A percentile compares a stretch with the other conserved stretches of the same genome.
Conservation (phyloP, 2,113 vertebrate genomes). For the Saccopteryx leptura region DNA sequence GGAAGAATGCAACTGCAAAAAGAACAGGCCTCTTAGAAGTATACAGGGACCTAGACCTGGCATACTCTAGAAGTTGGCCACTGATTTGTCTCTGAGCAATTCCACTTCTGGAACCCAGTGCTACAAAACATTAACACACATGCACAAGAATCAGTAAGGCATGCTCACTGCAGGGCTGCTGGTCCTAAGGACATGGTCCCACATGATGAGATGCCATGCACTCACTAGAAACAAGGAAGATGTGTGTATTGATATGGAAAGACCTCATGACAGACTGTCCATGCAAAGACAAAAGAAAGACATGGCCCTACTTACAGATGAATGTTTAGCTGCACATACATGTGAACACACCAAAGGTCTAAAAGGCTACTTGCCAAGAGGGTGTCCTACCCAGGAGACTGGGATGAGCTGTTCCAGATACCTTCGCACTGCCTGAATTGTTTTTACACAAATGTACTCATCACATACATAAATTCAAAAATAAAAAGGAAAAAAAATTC, state of each 20-base stretch:
- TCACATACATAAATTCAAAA: background rate
- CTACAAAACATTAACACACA: background rate
- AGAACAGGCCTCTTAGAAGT: background rate
- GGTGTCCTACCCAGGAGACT: background rate
- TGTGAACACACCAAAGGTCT: background rate
- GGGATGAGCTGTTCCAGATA: background rate
- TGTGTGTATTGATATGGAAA: background rate
- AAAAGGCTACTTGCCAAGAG: background rate
- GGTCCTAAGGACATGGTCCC: background rate
- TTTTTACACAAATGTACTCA: background rate
- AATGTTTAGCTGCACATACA: background rate
- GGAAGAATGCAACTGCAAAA: background rate
- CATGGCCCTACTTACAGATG: accelerated
- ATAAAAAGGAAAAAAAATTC: background rate
- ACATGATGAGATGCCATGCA: no score
- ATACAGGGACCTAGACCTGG: background rate
- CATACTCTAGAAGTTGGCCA: background rate
- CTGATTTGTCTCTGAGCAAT: background rate
- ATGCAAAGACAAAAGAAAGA: background rate
- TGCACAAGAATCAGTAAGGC: no score
- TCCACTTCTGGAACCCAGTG: background rate
- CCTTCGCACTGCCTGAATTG: background rate
- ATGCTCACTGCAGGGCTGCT: no score
- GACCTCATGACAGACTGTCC: background rate
- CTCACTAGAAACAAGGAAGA: background rate